Conservation (phyloP, 2,113 vertebrate species). For the Caloenas nicobarica region DNA sequence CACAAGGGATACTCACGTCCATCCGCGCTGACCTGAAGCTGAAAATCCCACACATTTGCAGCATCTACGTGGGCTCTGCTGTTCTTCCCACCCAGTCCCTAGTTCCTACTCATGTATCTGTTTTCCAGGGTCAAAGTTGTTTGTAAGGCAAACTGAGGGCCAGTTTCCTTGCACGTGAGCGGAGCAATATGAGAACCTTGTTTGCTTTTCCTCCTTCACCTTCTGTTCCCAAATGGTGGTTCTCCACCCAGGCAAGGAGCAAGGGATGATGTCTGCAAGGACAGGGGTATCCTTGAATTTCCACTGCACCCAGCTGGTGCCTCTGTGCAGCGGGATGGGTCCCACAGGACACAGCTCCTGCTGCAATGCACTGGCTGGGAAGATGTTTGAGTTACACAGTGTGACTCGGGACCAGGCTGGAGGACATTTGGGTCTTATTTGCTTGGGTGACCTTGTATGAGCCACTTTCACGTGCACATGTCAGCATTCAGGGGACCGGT, state of each 20-base stretch:
- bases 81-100: conserved; percentile 12
- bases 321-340: not conserved
- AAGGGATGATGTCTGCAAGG: not conserved
- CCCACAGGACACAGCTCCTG: not conserved
- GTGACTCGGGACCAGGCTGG: not conserved
- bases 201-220: not conserved
- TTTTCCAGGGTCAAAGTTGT: conserved; percentile 2
- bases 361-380: not conserved
- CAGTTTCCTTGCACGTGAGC: not conserved
- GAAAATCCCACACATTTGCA: conserved; percentile 35
- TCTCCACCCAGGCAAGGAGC: not conserved
- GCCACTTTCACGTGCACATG: not conserved
- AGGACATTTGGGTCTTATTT: not conserved
- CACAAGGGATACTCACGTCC: not conserved
- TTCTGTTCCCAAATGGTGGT: not conserved
- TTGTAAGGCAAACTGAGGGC: not conserved
- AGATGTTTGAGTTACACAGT: not conserved
- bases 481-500: not conserved
- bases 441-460: not conserved
- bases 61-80: not conserved
- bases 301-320: not conserved
- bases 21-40: not conserved
- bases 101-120: not conserved
- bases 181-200: rapidly evolving
- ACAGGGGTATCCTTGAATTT: not conserved